These are phyloP conservation scores for Caenorhabditis tropicalis DNA, from an alignment of 1,140 invertebrate species.

Conservation along the genomic window DNA sequence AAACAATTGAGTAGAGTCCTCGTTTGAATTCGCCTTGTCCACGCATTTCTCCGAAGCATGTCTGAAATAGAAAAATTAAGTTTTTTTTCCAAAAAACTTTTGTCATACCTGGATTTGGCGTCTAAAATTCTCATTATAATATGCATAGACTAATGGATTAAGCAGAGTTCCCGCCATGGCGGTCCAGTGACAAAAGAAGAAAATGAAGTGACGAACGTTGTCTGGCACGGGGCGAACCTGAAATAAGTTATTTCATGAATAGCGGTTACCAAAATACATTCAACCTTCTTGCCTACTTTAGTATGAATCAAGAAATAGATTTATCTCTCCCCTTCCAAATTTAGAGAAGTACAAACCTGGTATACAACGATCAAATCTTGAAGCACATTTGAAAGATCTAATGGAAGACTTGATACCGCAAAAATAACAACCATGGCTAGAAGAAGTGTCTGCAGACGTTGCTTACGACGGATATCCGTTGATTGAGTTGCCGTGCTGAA, in stretches of 20 bases:
- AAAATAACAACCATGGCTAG: slow-evolving; percentile 59
- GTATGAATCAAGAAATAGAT: not conserved
- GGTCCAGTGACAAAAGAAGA: slow-evolving; percentile 55
- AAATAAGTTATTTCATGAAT: not conserved
- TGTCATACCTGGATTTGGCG: slow-evolving; percentile 56
- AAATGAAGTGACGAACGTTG: slow-evolving; percentile 46
- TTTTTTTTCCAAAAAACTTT: no score
- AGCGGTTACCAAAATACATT: not conserved
- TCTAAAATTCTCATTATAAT: slow-evolving; percentile 58
- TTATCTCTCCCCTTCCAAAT: not conserved
- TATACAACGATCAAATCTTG: slow-evolving; percentile 53
- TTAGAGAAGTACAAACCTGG: not conserved
- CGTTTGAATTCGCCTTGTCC: slow-evolving; percentile 24
- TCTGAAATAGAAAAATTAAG: no score
- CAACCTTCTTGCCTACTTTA: slow-evolving; percentile 7
- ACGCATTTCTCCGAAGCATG: slow-evolving; percentile 3
- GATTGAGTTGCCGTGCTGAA: slow-evolving; percentile 27
- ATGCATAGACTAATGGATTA: slow-evolving; percentile 59
- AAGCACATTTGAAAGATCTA: slow-evolving; percentile 59
- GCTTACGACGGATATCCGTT: slow-evolving; percentile 52
- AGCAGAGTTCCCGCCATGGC: slow-evolving; percentile 58
- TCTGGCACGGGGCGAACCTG: slow-evolving; percentile 16
- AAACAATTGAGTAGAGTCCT: slow-evolving; percentile 23
- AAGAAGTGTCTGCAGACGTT: slow-evolving; percentile 57
- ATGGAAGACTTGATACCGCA: slow-evolving; percentile 55